phyloP scores from a whole-genome alignment of 1,140 invertebrate species.

The Drosophila funebris region DNA sequence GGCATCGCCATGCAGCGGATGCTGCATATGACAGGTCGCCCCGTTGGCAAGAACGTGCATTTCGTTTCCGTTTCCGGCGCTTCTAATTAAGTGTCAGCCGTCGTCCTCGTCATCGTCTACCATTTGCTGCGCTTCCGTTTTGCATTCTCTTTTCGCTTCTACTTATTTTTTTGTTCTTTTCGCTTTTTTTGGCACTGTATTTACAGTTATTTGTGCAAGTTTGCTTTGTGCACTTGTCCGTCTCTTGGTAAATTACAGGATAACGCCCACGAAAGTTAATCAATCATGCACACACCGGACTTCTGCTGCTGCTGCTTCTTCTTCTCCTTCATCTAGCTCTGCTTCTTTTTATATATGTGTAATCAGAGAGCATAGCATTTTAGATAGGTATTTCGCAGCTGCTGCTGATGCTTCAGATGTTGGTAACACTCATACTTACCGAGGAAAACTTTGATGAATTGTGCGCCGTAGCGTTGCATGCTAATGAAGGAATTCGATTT shows the following conservation, averaged over 20 bases:
- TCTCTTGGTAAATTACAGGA: conserved; percentile 62
- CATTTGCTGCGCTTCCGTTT: conserved; percentile 12
- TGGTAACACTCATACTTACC: background rate
- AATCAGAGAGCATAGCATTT: conserved; percentile 56
- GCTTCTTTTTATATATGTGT: conserved; percentile 20
- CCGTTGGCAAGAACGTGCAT: conserved; percentile 47
- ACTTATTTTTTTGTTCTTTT: background rate
- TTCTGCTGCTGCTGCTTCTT: background rate
- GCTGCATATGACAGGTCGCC: conserved; percentile 15
- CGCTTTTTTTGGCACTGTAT: background rate
- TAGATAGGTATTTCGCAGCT: conserved; percentile 68
- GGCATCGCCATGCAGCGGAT: background rate
- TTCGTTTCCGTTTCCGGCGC: conserved; percentile 70
- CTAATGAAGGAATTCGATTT: conserved; percentile 66
- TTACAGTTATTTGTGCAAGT: conserved; percentile 25
- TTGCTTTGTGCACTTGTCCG: conserved; percentile 25
- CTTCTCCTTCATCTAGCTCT: background rate
- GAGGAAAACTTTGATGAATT: conserved; percentile 65
- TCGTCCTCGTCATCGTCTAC: conserved; percentile 6
- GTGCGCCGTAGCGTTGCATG: conserved; percentile 42
- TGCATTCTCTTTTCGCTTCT: conserved; percentile 21
- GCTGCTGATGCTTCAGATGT: conserved; percentile 7
- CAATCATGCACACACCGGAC: conserved; percentile 66
- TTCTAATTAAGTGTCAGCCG: conserved; percentile 76
- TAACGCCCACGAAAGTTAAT: conserved; percentile 68